Evolutionary conservation across 2,113 vertebrate species (phyloP), one percentile per base, ranked within the genome.

Genomic region (Odocoileus virginianus): DNA sequence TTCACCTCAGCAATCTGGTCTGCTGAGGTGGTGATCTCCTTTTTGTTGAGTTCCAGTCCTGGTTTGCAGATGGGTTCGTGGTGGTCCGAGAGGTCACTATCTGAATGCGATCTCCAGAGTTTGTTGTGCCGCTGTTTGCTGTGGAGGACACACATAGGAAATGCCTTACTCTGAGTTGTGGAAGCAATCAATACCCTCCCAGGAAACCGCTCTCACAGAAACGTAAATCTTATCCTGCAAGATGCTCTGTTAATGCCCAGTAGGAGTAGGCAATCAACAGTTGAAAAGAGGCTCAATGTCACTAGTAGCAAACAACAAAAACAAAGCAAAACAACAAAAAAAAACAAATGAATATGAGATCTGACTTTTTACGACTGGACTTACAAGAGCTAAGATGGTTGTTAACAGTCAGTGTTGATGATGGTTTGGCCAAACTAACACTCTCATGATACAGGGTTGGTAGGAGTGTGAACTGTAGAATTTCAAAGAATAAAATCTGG

Each of bases 111-210:
- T 89, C 99, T 99, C 99, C 99, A 99, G 21, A 99, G 99, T 93
- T 99, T 99, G 95, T 99, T 99, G 96, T 99, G 99, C 7, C 99
- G 98, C 97, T 99, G 99, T 98, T 99, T 99, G 98, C 99, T 99
- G 99, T 0, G 8, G 92, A 98, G 58, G 60, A 94, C 93, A 98
- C 3, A 98, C 1, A 95, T 7, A 87, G n/a, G 92, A 95, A 81
- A 97, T 2, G 10, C 3, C n/a, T 96, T 84, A 96, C 15, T 93
- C 40, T 93, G 58, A 60, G 95, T 92, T 89, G 57, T 95, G 64
- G 87, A 85, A 92, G 86, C 17, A 94, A 33, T 82, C 64, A 76
- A 50, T 28, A 55, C 36, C 64, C 61, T 86, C 40, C 84, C 19
- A 76, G 54, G 58, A 94, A 87, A 92, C 6, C 0, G 5, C 28